A percentile compares a stretch with the other conserved stretches of the same genome.
phyloP scores from a whole-genome alignment of 2,797 vertebrate species.

The Centroberyx gerrardi region DNA sequence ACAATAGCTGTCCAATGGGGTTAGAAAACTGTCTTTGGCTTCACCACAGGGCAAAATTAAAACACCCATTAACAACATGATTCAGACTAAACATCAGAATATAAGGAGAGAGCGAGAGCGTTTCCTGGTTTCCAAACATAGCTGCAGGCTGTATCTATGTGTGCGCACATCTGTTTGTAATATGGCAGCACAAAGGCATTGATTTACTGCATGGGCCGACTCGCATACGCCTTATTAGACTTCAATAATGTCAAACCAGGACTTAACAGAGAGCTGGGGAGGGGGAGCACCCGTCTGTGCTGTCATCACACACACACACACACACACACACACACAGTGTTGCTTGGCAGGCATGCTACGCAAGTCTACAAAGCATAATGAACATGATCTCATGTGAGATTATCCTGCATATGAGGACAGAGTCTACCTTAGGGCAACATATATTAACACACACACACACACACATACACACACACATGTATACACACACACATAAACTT shows the following conservation, averaged over 20 bases:
- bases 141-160: constrained; percentile 58
- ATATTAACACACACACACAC: constrained; percentile 9
- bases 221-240: constrained; percentile 64
- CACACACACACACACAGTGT: background rate
- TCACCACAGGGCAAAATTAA: constrained; percentile 21
- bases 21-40: constrained; percentile 27
- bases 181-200: constrained; percentile 66
- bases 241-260: constrained; percentile 63
- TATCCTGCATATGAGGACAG: constrained; percentile 31
- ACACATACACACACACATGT: constrained; percentile 17
- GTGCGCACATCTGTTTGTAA: constrained; percentile 71
- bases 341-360: constrained; percentile 16
- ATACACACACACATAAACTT: background rate
- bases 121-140: constrained; percentile 53
- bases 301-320: constrained; percentile 41
- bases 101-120: constrained; percentile 24
- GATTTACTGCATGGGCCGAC: constrained; percentile 67
- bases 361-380: constrained; percentile 35
- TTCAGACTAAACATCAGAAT: constrained; percentile 47
- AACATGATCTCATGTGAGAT: constrained; percentile 60
- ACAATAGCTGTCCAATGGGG: constrained; percentile 33
- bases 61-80: constrained; percentile 8
- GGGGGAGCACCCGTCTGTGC: constrained; percentile 36
- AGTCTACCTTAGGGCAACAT: constrained; percentile 31
- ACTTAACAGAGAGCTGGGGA: constrained; percentile 44